Base-by-base conservation (phyloP, 2,113 vertebrate genomes). In the Genyomyrus donnyi region DNA sequence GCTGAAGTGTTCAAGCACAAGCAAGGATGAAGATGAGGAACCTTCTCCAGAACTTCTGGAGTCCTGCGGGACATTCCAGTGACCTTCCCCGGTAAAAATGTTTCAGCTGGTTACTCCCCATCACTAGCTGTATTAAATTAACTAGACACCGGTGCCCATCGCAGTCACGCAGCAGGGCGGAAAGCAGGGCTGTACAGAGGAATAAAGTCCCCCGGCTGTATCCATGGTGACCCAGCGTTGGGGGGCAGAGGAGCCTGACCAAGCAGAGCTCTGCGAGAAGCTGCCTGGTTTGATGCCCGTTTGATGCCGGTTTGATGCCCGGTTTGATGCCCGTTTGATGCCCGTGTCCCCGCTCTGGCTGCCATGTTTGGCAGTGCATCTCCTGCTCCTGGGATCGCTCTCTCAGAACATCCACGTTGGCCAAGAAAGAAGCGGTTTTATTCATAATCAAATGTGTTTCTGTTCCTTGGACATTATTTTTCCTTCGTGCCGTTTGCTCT, bases 141-240 rank as follows among this genome's bases (percentile, higher is more conserved):
- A 93, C 91, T 91, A 91, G 83, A 53, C 89, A 93, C 89, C 90
- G 92, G 89, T 90, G 91, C 2, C 49, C 85, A 15, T 45, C 83
- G 15, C 42, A 21, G 49, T 35, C n/a, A 35, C 1, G 5, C 50
- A 8, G 85, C 46, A 48, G 24, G 5, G 10, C 24, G 5, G 46
- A 31, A 52, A 48, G 56, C 56, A 80, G 89, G 84, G 88, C 86
- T 95, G 91, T 91, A 90, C 91, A 49, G 92, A 95, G 95, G 95
- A 97, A 96, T 96, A 96, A 95, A 90, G 89, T 88, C 90, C 85
- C 92, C 93, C 92, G 92, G 93, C 85, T 88, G 92, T 87, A 56
- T 91, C 89, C 66, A 95, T 89, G 62, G 24, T 85, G 50, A 91
- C 45, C 24, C 50, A 93, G 90, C 90, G 84, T 92, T 94, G 96